These are phyloP conservation scores for Drosophila saltans DNA, from an alignment of 1,140 invertebrate genomes.

Conservation along the genomic window DNA sequence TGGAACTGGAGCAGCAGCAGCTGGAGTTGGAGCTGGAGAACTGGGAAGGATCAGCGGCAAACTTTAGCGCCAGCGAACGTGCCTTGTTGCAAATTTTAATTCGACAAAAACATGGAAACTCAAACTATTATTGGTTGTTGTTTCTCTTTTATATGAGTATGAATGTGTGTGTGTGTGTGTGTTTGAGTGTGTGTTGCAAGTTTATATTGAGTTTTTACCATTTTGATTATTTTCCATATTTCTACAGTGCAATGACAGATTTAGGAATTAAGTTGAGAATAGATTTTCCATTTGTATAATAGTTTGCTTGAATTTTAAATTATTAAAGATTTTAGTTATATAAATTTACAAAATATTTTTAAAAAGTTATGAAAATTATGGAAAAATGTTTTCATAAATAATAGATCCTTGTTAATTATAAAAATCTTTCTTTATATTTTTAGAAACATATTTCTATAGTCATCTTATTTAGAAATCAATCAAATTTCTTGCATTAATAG, in stretches of 20 bases:
- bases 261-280: not conserved
- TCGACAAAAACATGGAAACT: constrained; percentile 78
- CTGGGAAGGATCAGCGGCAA: constrained; percentile 59
- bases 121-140: constrained; percentile 73
- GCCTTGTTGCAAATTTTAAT: constrained; percentile 80
- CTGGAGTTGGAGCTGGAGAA: constrained; percentile 12
- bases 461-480: too few relatives aligned
- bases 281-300: not conserved
- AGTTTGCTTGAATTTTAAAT: not conserved
- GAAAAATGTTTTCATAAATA: too few relatives aligned
- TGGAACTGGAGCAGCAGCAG: not conserved
- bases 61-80: constrained; percentile 71
- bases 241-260: not conserved
- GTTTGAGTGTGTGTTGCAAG: constrained; percentile 16
- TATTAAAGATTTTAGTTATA: not conserved
- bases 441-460: too few relatives aligned
- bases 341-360: too few relatives aligned
- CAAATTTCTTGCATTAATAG: too few relatives aligned
- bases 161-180: constrained; percentile 8
- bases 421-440: too few relatives aligned
- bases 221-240: constrained; percentile 12
- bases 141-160: constrained; percentile 40
- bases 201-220: constrained; percentile 18
- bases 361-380: too few relatives aligned
- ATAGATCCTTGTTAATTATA: too few relatives aligned